Evolutionary conservation across 2,113 vertebrate species (phyloP).

Genomic region (Sphaerodactylus townsendi): DNA sequence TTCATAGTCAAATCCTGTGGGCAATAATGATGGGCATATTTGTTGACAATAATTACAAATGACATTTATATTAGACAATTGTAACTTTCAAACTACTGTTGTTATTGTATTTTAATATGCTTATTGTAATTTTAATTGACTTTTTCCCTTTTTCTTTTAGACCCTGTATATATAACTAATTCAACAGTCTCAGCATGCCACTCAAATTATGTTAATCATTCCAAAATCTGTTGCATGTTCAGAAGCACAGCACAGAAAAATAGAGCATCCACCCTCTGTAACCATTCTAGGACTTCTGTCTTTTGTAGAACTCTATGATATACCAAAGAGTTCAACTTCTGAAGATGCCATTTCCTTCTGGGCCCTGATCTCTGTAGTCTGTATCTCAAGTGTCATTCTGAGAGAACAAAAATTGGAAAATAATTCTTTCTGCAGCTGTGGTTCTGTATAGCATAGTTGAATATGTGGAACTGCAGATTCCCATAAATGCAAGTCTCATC

Average conservation of each 20-base stretch:
- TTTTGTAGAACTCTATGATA: too few relatives aligned
- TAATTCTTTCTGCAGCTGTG: background rate
- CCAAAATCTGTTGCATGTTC: background rate
- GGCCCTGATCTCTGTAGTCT: too few relatives aligned
- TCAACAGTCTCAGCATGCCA: background rate
- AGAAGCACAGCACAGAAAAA: background rate
- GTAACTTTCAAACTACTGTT: background rate
- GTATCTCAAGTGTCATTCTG: too few relatives aligned
- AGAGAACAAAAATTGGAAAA: background rate
- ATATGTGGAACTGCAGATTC: background rate
- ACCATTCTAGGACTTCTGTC: too few relatives aligned
- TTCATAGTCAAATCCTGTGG: too few relatives aligned
- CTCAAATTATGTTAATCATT: background rate
- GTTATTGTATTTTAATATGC: background rate
- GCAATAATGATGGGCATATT: too few relatives aligned
- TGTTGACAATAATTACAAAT: background rate
- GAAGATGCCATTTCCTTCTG: too few relatives aligned
- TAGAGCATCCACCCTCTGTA: background rate
- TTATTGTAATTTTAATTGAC: background rate
- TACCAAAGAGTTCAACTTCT: too few relatives aligned
- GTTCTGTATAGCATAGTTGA: background rate
- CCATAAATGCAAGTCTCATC: background rate
- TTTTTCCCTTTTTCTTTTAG: too few relatives aligned
- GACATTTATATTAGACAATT: background rate
- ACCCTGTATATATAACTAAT: background rate